phyloP scores from a whole-genome alignment of 2,113 vertebrate genomes.

The Archocentrus centrarchus region DNA sequence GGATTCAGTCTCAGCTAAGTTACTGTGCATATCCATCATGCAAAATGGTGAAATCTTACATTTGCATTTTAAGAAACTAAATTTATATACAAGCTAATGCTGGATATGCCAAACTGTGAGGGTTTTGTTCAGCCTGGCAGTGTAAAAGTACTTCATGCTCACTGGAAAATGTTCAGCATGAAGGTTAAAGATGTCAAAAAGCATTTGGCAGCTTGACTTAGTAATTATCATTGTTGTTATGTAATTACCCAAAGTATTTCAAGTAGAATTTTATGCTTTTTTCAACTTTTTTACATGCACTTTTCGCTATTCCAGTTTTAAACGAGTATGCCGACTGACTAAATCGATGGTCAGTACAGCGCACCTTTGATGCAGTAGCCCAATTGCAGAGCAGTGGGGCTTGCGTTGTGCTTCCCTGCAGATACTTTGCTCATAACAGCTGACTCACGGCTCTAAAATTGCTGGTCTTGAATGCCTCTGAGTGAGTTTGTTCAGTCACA shows the following conservation, averaged over 20 bases:
- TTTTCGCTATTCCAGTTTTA: constrained; percentile 23
- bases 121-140: background rate
- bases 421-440: constrained; percentile 66
- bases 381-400: constrained; percentile 16
- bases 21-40: background rate
- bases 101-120: too few species aligned
- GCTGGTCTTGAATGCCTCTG: constrained; percentile 65
- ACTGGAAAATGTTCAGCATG: background rate
- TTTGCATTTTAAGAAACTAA: background rate
- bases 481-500: constrained; percentile 69
- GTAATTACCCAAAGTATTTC: background rate
- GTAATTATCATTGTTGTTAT: background rate
- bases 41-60: background rate
- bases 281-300: background rate
- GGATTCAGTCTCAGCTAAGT: background rate
- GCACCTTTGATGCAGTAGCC: constrained; percentile 44
- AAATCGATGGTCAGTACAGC: constrained; percentile 32
- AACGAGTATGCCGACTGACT: constrained; percentile 6
- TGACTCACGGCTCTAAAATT: constrained; percentile 69
- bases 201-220: background rate
- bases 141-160: background rate
- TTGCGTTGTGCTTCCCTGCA: constrained; percentile 48
- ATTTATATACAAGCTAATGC: background rate
- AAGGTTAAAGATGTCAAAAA: constrained; percentile 1
- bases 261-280: background rate